Conservation (phyloP, 2,888 invertebrate species). For the Hypomecis atomaria region DNA sequence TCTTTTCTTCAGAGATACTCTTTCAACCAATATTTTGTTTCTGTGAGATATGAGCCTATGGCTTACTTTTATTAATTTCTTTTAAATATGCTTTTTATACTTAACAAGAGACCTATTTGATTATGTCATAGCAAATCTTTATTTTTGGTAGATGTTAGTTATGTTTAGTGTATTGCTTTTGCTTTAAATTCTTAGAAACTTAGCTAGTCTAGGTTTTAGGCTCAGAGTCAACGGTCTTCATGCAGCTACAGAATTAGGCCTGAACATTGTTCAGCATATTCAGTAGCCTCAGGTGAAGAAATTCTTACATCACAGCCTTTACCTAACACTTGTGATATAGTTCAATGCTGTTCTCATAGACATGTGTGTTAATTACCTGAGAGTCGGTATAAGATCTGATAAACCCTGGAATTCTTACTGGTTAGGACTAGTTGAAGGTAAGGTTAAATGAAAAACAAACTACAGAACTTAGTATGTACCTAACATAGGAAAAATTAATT, state of each 20-base stretch:
- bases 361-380: not conserved
- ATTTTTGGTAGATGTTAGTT: not conserved
- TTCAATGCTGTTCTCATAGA: not conserved
- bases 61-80: no score
- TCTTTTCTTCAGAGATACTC: no score
- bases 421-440: no score
- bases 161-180: not conserved
- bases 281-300: slow-evolving; percentile 92
- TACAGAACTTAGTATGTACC: no score
- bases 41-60: no score
- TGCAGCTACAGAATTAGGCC: slow-evolving; percentile 63
- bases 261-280: slow-evolving; percentile 37
- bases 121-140: no score
- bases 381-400: not conserved
- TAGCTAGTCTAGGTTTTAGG: slow-evolving; percentile 32
- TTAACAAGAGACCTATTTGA: no score
- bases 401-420: no score
- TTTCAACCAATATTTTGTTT: no score
- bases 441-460: no score
- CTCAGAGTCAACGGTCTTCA: slow-evolving; percentile 90
- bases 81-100: no score
- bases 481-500: no score
- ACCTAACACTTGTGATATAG: not conserved
- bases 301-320: slow-evolving; percentile 89
- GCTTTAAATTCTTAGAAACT: not conserved